Percentiles rank a stretch among this genome's conserved stretches.
Evolutionary conservation across 2,797 vertebrate genomes (phyloP).

Genomic region (Perdix hodgsoniae): DNA sequence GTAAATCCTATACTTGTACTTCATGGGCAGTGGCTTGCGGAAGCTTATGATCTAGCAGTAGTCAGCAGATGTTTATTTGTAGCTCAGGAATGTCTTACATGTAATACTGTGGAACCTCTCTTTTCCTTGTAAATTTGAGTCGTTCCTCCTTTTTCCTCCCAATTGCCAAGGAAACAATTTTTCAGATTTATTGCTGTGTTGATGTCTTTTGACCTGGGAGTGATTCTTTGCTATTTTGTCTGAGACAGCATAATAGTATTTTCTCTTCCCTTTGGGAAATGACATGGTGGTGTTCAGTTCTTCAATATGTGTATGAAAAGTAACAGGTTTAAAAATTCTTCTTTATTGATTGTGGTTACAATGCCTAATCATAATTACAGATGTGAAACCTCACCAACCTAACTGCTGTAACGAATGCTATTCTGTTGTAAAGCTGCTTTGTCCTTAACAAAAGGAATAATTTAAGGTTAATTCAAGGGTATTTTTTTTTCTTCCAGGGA

Average conservation of each 20-base stretch:
- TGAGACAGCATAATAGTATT: background rate
- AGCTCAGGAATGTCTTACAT: background rate
- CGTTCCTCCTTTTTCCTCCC: background rate
- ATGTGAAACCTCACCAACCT: background rate
- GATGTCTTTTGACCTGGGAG: background rate
- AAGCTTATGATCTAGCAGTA: background rate
- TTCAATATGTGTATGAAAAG: background rate
- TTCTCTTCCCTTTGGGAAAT: background rate
- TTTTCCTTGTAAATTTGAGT: background rate
- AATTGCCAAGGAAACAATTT: background rate
- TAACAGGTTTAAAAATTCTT: background rate
- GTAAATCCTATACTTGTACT: fast-evolving
- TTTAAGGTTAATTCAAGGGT: background rate
- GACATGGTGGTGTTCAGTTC: background rate
- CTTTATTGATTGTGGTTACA: background rate
- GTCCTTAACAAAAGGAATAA: background rate
- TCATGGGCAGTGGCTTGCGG: background rate
- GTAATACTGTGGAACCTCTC: background rate
- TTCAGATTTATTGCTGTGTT: background rate
- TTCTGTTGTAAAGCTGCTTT: background rate
- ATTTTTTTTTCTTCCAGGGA: background rate
- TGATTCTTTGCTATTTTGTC: slow-evolving; percentile 11
- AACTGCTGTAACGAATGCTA: background rate
- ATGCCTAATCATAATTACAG: background rate
- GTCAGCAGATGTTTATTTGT: background rate